phyloP scores from a whole-genome alignment of 2,797 vertebrate genomes.

The Oryzias dopingdopingensis region DNA sequence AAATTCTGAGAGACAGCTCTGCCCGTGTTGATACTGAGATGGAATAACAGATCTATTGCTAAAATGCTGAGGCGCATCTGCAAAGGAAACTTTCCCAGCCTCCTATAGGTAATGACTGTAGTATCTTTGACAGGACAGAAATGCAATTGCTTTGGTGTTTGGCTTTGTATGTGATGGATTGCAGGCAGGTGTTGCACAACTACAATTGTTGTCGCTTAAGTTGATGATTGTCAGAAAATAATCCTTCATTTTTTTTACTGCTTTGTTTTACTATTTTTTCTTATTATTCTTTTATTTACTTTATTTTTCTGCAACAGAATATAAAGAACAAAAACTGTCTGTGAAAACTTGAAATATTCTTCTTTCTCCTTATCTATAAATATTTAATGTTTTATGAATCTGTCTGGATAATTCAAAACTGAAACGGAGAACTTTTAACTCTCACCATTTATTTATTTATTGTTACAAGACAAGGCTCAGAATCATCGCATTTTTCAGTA shows the following conservation, averaged over 20 bases:
- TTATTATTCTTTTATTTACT: no score
- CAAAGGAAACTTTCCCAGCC: conserved; percentile 28
- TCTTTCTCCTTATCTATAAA: conserved; percentile 39
- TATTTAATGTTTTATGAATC: conserved; percentile 50
- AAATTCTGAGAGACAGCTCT: conserved; percentile 31
- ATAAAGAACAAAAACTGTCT: not conserved
- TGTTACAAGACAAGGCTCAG: conserved; percentile 4
- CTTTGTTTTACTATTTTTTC: no score
- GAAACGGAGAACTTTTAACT: conserved; percentile 1
- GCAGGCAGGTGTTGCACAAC: conserved; percentile 9
- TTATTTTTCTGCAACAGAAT: no score
- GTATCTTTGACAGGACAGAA: conserved; percentile 38
- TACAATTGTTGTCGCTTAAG: no score
- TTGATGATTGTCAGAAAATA: no score
- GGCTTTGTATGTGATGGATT: conserved; percentile 31
- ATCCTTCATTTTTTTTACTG: no score
- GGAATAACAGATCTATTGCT: conserved; percentile 45
- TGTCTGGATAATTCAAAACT: conserved; percentile 27
- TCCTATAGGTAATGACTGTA: conserved; percentile 28
- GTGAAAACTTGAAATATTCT: conserved; percentile 48
- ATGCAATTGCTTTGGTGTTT: conserved; percentile 46
- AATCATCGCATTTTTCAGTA: not conserved
- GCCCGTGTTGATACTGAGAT: conserved; percentile 44
- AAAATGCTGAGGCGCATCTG: conserved; percentile 16
- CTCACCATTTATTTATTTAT: conserved; percentile 1